Base-by-base conservation (phyloP, 2,888 invertebrate genomes). In the Acanthoscelides obtectus region DNA sequence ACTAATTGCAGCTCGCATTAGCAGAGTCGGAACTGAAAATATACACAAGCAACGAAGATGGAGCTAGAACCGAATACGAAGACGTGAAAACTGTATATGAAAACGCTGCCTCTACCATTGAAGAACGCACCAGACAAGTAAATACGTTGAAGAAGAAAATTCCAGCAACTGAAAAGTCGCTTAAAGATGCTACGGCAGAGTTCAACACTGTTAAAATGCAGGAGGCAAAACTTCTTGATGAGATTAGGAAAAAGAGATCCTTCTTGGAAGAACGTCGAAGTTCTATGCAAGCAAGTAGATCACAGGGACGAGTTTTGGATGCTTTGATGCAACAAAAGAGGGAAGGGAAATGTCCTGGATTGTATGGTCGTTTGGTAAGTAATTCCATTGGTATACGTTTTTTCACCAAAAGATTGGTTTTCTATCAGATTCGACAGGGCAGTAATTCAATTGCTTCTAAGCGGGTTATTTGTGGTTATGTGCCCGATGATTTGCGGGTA, bases 321-420 rank as follows among this genome's bases (percentile, higher is more conserved):
- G 88, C 92, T 8, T 86, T 99, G 2, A 94, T 97, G 93, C 89
- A 89, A 21, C 91, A 94, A 81, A 97, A 97, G 84, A 86, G 86
- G 0, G 89, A 90, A 66, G 97, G 98, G 0, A 88, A 88, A 63
- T 84, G 98, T 20, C 90, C 92, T 0, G 98, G 98, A 8, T 91
- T 98, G 75, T 91, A 92, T 81, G 98, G 98, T 0, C 88, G 98
- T 84, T 86, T 98, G 88, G 95, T 94, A 83, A 86, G 88, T 70
- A n/a, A n/a, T n/a, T n/a, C n/a, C n/a, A n/a, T n/a, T n/a, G n/a
- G n/a, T n/a, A n/a, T n/a, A n/a, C n/a, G n/a, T n/a, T n/a, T n/a
- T n/a, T n/a, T n/a, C n/a, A n/a, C n/a, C n/a, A n/a, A n/a, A n/a
- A n/a, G n/a, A n/a, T n/a, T n/a, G n/a, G n/a, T n/a, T n/a, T n/a